Evolutionary conservation across 1,140 invertebrate species (phyloP).

Genomic region (Colletes gigas): DNA sequence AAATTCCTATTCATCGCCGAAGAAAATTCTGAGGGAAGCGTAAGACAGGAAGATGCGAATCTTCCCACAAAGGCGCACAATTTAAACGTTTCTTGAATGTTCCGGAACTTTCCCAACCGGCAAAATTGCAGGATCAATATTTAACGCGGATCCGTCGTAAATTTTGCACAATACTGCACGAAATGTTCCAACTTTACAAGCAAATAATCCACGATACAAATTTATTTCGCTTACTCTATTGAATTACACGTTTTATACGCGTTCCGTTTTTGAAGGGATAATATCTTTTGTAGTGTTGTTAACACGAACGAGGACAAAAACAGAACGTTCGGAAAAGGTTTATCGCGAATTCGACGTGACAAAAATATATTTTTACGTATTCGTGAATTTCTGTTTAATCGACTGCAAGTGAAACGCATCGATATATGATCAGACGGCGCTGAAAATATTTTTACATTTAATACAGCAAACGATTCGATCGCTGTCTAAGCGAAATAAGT

Average conservation of each 20-base stretch:
- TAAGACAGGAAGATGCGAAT: background rate
- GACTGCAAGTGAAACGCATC: background rate
- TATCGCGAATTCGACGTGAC: too few relatives aligned
- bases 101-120: background rate
- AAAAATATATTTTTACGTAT: too few relatives aligned
- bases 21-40: background rate
- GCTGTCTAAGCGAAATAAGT: too few relatives aligned
- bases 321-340: too few relatives aligned
- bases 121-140: background rate
- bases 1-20: conserved; percentile 18
- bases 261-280: too few relatives aligned
- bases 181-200: background rate
- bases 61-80: background rate
- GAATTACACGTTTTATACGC: too few relatives aligned
- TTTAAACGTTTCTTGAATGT: conserved; percentile 12
- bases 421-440: background rate
- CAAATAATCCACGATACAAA: background rate
- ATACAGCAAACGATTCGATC: too few relatives aligned
- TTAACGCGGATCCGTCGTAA: background rate
- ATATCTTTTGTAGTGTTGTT: too few relatives aligned
- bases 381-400: background rate
- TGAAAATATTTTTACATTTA: too few relatives aligned
- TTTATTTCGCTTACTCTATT: too few relatives aligned
- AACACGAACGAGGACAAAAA: too few relatives aligned
- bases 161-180: background rate